Evolutionary conservation across 2,797 vertebrate genomes (phyloP).

Genomic region (Typhlichthys eigenmanni): DNA sequence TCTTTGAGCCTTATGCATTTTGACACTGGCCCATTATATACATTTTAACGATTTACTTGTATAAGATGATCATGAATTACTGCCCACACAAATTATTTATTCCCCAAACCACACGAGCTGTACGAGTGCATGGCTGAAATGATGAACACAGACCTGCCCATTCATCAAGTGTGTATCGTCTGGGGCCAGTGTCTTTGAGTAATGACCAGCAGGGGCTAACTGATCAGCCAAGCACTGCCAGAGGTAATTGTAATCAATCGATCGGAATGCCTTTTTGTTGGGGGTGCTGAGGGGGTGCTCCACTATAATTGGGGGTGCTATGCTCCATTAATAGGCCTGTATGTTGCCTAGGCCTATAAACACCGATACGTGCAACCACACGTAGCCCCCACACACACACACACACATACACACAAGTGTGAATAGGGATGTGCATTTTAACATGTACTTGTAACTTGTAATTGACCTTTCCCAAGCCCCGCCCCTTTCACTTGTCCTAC

Average conservation of each 20-base stretch:
- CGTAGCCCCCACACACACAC: too few species aligned
- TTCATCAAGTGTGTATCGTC: constrained; percentile 35
- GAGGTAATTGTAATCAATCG: constrained; percentile 42
- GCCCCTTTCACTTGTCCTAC: too few species aligned
- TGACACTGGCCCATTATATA: neutral
- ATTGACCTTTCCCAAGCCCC: too few species aligned
- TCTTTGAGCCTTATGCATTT: neutral
- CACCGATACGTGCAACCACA: too few species aligned
- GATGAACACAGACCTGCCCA: constrained; percentile 26
- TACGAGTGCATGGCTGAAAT: constrained; percentile 24
- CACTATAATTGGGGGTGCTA: too few species aligned
- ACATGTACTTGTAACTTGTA: too few species aligned
- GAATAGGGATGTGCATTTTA: too few species aligned
- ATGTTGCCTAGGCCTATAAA: too few species aligned
- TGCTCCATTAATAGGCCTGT: too few species aligned
- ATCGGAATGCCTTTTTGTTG: constrained; percentile 15
- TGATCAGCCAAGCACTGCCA: constrained; percentile 39
- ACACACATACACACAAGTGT: too few species aligned
- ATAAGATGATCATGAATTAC: constrained; percentile 1
- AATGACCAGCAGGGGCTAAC: constrained; percentile 44
- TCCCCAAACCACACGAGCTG: too few species aligned
- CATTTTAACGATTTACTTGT: neutral
- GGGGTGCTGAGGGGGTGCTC: too few species aligned
- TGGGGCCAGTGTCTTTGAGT: constrained; percentile 40
- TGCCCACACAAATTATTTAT: neutral